Evolutionary conservation across 2,113 vertebrate genomes (phyloP), one percentile per base, ranked within the genome.

Genomic region (Nannobrachium achirus): DNA sequence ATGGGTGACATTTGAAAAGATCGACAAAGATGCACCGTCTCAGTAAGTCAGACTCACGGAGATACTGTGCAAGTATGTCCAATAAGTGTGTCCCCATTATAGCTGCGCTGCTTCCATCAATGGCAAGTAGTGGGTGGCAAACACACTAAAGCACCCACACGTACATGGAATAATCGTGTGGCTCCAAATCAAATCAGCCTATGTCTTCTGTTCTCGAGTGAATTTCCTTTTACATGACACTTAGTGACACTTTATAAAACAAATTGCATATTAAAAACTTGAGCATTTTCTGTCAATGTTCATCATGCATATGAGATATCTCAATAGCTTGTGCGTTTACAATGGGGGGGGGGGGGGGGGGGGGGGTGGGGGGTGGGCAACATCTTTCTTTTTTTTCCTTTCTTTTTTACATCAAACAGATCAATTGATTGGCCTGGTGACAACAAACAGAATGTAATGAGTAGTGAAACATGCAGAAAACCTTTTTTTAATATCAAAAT

Each of bases 391-490:
- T 25, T 33, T 33, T n/a, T n/a, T n/a, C n/a, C n/a, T n/a, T n/a
- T n/a, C n/a, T n/a, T n/a, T 53, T 56, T 38, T 63, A 73, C 62
- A 68, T 80, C 71, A 58, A 85, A 76, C 50, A 72, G 73, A 69
- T 65, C 52, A 25, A 74, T 62, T 67, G 71, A 76, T 58, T 67
- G 76, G 75, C 79, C 48, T 25, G 3, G 78, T 79, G 81, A 82
- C 73, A 83, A 66, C 78, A 76, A 80, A 82, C 39, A 44, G 60
- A 66, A 57, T 11, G n/a, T 16, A 38, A n/a, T 9, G 79, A 74
- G 76, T 52, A 81, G 76, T 65, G 70, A 74, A 84, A 86, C 87
- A 90, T 90, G 88, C 89, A 86, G 66, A 77, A 72, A 20, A 44
- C 7, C 7, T 13, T 48, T 53, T 51, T 63, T 46, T 13, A 62